These are phyloP conservation scores for Xenus cinereus DNA, from an alignment of 2,113 vertebrate genomes.

Conservation along the genomic window DNA sequence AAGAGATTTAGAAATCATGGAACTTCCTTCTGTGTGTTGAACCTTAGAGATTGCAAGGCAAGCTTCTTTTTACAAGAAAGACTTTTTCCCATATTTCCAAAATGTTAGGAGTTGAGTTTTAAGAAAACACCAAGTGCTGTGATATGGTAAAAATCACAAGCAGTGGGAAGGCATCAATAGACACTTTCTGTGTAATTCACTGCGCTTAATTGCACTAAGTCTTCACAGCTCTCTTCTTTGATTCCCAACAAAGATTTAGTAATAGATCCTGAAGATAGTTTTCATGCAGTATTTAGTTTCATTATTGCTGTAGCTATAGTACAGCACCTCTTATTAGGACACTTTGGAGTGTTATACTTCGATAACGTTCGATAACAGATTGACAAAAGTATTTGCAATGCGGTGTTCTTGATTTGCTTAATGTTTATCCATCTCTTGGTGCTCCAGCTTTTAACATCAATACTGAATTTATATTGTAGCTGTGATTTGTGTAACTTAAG, in stretches of 20 bases:
- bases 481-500: background rate
- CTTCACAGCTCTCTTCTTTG: background rate
- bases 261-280: background rate
- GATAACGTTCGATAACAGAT: background rate
- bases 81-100: background rate
- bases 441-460: background rate
- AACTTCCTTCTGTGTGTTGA: background rate
- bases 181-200: background rate
- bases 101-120: background rate
- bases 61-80: background rate
- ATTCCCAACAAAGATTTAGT: background rate
- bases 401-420: background rate
- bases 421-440: background rate
- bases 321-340: background rate
- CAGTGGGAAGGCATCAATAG: background rate
- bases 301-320: background rate
- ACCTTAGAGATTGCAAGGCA: background rate
- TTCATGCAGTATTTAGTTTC: background rate
- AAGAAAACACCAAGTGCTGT: background rate
- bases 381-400: background rate
- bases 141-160: background rate
- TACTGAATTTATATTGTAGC: background rate
- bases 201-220: background rate
- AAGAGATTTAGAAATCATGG: background rate
- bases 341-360: background rate